A percentile compares a stretch with the other conserved stretches of the same genome.
Evolutionary conservation across 2,113 vertebrate genomes (phyloP).

Genomic region (Speoplatyrhinus poulsoni): DNA sequence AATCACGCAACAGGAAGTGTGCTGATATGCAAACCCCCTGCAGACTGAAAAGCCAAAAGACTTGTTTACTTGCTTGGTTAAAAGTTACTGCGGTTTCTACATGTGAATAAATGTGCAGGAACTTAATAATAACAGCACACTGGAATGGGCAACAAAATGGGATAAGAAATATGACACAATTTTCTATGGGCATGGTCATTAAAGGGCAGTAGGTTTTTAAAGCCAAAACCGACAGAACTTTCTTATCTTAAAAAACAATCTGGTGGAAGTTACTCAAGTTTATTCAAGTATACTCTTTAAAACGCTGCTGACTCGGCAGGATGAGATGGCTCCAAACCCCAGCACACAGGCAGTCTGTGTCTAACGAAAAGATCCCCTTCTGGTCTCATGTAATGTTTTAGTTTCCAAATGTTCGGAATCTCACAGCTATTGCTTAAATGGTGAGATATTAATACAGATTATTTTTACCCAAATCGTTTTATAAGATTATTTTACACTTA

Average conservation of each 20-base stretch:
- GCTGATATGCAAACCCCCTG: constrained; percentile 43
- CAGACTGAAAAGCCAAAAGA: constrained; percentile 43
- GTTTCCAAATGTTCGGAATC: constrained; percentile 19
- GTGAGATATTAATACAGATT: too few species aligned
- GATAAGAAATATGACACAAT: background rate
- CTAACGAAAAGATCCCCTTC: constrained; percentile 39
- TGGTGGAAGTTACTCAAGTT: constrained; percentile 27
- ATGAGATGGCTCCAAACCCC: constrained; percentile 35
- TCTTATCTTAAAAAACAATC: constrained; percentile 15
- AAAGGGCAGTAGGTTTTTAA: constrained; percentile 3
- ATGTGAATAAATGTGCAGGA: constrained; percentile 22
- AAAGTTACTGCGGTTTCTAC: constrained; percentile 4
- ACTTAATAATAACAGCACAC: background rate
- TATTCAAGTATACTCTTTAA: constrained; percentile 30
- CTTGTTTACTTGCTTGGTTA: background rate
- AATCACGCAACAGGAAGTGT: constrained; percentile 58
- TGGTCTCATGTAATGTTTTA: constrained; percentile 13
- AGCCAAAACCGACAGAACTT: background rate
- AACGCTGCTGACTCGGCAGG: constrained; percentile 34
- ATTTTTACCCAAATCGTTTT: too few species aligned
- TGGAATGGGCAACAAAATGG: background rate
- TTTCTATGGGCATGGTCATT: constrained; percentile 15
- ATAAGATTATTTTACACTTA: too few species aligned
- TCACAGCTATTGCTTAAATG: background rate
- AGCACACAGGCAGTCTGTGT: constrained; percentile 31